Base-by-base conservation (phyloP, 2,888 invertebrate species). In the Stenurella melanura region DNA sequence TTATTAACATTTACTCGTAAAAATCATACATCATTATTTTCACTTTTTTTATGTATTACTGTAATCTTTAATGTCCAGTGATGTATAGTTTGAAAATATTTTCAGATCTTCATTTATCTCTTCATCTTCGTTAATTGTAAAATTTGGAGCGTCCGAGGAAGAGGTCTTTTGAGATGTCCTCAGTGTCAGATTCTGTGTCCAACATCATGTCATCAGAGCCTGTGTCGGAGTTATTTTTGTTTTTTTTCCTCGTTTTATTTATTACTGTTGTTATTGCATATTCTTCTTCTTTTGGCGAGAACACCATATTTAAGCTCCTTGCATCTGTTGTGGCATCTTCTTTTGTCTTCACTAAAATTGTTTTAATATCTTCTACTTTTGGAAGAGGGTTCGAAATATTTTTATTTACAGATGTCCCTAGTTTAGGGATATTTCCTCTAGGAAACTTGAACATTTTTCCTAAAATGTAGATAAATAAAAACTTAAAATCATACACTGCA, bases 41-140 rank as follows among this genome's bases (percentile, higher is more conserved):
- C 54, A 54, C 54, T 54, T 54, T 54, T 54, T 54, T 54, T 12
- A 12, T 54, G 54, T 54, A 54, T 54, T 54, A 54, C 54, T 54
- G n/a, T 54, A 54, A 54, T 54, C 54, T 54, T 54, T 54, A 54
- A 54, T 54, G 54, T 54, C 54, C 54, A 54, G 54, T 54, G 54
- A 54, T 54, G 54, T 54, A 54, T 54, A 54, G 54, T 54, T 54
- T 54, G 54, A 54, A 54, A 54, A 54, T 54, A 54, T 54, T 54
- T 54, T 54, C 54, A 54, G 54, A n/a, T 54, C 54, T 54, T 54
- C 54, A 54, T 54, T 54, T 54, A 54, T 54, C 54, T 54, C 54
- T 54, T n/a, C n/a, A n/a, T n/a, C n/a, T 54, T 54, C 54, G 54
- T 54, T 54, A 54, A 54, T 54, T 54, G 54, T 54, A 54, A 54